Percentiles rank a stretch among this genome's conserved stretches.
Conservation (phyloP, 2,797 vertebrate species). For the Eidolon dupreanum region DNA sequence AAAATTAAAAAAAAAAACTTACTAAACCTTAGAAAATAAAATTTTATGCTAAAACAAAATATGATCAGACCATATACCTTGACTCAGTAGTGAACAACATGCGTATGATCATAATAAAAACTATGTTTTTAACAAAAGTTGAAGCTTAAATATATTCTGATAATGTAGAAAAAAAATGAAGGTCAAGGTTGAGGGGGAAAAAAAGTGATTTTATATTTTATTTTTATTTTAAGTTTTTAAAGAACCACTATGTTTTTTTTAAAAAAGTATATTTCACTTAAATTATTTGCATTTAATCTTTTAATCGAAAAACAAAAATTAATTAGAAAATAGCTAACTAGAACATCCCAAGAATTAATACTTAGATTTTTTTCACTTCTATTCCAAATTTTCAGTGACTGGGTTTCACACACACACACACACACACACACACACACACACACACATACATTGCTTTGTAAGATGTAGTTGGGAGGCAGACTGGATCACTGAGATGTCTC, state of each 20-base stretch:
- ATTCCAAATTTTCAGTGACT: neutral
- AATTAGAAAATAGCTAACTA: neutral
- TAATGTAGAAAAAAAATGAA: neutral
- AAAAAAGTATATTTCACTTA: neutral
- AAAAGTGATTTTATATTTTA: neutral
- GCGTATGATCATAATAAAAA: neutral
- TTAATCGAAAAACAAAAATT: neutral
- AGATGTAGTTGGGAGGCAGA: neutral
- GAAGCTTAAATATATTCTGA: neutral
- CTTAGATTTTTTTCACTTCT: neutral
- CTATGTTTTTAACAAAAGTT: neutral
- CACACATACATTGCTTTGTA: neutral
- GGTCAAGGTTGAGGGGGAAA: neutral
- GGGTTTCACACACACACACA: neutral
- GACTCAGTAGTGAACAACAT: neutral
- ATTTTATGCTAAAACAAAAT: neutral
- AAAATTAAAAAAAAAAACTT: neutral
- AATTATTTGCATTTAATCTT: neutral
- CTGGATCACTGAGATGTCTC: neutral
- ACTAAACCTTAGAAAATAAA: neutral
- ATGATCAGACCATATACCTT: neutral
- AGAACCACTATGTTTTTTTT: neutral
- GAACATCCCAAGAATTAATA: neutral
- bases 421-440: no score
- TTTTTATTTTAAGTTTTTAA: neutral